Base-by-base conservation (phyloP, 2,113 vertebrate genomes). In the Phylloscopus trochilus region DNA sequence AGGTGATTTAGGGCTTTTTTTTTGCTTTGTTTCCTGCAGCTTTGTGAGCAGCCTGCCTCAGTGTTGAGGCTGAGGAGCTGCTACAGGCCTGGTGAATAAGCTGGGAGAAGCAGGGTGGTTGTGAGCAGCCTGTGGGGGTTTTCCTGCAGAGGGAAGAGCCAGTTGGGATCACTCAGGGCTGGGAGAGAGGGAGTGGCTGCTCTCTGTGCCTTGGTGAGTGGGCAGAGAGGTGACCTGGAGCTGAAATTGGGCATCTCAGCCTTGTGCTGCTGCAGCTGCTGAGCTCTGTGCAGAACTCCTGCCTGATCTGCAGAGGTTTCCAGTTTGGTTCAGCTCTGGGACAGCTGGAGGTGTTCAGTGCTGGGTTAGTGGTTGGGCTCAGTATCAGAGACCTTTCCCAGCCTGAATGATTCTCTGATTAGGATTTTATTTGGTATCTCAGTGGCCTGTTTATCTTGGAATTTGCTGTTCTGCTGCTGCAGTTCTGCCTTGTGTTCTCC, bases 391-490 rank as follows among this genome's bases (percentile, higher is more conserved):
- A 13, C 41, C 21, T 35, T 76, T 69, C 16, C 55, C 47, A 62
- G 2, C 21, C 55, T 41, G 1, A 83, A 17, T 33, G 31, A 17
- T 63, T 49, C 21, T 56, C 0, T 55, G 35, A 5, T 26, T 3
- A 17, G 67, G 56, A 58, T 4, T 63, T 51, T 0, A 6, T 60
- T 43, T 0, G 16, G 27, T n/a, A 5, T n/a, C 24, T 78, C 51
- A 15, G 35, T 49, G 55, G 41, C 37, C 37, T 13, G 23, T 80
- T 89, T 30, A 3, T 58, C n/a, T 62, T 44, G 41, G 63, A 43
- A 17, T 43, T 76, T 67, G 44, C 49, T 41, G 37, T n/a, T 15
- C 15, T 55, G 37, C 55, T 82, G 77, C 62, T 56, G 62, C 41
- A 67, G 51, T 56, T 64, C 69, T 74, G 52, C 78, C 69, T 62